Percentiles rank a stretch among this genome's conserved stretches.
phyloP scores from a whole-genome alignment of 2,113 vertebrate genomes.

The Alligator sinensis region DNA sequence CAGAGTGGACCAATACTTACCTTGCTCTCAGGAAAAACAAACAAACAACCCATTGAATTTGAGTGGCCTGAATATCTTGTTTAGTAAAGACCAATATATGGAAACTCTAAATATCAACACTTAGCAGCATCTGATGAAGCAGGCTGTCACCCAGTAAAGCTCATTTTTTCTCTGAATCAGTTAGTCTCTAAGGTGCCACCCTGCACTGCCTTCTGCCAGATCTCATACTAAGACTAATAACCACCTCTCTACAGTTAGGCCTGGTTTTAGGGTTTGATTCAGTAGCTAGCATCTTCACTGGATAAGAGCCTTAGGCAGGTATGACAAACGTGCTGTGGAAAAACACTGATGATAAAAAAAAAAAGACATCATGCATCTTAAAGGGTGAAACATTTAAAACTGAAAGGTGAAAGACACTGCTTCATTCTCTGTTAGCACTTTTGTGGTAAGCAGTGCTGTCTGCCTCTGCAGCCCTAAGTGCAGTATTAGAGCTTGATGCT shows the following conservation, averaged over 20 bases:
- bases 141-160: too few relatives aligned
- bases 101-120: neutral
- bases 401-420: neutral
- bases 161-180: too few relatives aligned
- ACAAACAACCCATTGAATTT: neutral
- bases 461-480: neutral
- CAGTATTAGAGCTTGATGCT: too few relatives aligned
- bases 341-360: neutral
- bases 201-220: too few relatives aligned
- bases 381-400: neutral
- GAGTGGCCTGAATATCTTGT: rapidly evolving
- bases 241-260: too few relatives aligned
- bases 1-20: neutral
- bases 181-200: too few relatives aligned
- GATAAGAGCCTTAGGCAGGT: neutral
- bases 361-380: neutral
- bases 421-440: neutral
- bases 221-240: too few relatives aligned
- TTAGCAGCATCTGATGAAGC: too few relatives aligned
- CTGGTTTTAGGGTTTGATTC: neutral
- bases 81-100: neutral
- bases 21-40: neutral
- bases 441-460: neutral
- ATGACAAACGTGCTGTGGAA: neutral
- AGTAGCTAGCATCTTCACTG: neutral